Evolutionary conservation across 1,140 invertebrate species (phyloP), one percentile per base, ranked within the genome.

Genomic region (Agrilus planipennis): DNA sequence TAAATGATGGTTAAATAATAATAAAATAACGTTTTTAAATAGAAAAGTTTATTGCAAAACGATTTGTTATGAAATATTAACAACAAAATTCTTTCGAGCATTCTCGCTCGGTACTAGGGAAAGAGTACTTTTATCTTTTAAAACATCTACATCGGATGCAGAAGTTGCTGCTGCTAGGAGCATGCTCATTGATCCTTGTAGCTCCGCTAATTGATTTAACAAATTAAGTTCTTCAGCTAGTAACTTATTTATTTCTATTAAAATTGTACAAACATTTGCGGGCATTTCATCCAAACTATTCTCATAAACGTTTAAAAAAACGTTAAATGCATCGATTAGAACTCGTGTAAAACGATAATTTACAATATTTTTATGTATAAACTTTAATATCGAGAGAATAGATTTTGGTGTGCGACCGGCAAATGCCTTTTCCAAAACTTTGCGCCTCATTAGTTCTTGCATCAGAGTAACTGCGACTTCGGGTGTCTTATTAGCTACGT

Each of bases 381-480:
- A 94, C 45, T 73, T 75, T 0, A 92, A 55, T 41, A 93, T 67
- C 37, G 62, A 57, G 5, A 67, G 58, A 14, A 92, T 57, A 20
- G 72, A 71, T 49, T 79, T 76, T 31, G 76, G 74, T 44, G 78
- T 70, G 51, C 84, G 68, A 12, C 76, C 76, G 22, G 72, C 67
- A 3, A 92, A 61, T 3, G 88, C 84, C 46, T 74, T 68, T 49
- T 70, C 60, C 21, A 89, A 58, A n/a, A 77, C 80, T 61, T 79
- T 73, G 25, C 84, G 72, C 56, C 81, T 72, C 11, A 84, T 77
- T 22, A 95, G 63, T 64, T 96, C 90, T 60, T 88, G 82, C 45
- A 93, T 69, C 3, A 93, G 63, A 35, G 77, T 73, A 31, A 90
- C 73, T 2, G 84, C 84, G 19, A 79, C 67, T 51, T 89, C 79